Evolutionary conservation across 2,888 invertebrate genomes (phyloP).

Genomic region (Apeira syringaria): DNA sequence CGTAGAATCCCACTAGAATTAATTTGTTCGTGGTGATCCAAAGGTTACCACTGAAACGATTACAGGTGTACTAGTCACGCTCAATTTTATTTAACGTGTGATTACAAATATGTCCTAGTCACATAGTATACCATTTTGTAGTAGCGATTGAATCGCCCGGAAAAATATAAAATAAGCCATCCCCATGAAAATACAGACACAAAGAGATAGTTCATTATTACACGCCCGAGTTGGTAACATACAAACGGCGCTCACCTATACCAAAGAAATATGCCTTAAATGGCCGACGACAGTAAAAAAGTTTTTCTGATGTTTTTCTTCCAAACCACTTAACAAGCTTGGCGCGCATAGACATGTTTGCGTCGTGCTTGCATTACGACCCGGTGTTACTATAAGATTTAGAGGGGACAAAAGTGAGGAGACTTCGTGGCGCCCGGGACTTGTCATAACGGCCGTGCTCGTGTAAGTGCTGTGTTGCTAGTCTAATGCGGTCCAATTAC

Average conservation of each 20-base stretch:
- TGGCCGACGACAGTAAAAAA: conserved; percentile 79
- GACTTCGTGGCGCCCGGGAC: conserved; percentile 73
- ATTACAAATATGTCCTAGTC: neutral
- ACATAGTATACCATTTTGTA: neutral
- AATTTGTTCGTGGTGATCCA: too few relatives aligned
- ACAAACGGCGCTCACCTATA: conserved; percentile 52
- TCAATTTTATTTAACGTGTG: too few relatives aligned
- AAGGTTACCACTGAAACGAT: too few relatives aligned
- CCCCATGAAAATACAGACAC: conserved; percentile 35
- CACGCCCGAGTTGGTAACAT: conserved; percentile 34
- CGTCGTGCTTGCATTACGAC: conserved; percentile 83
- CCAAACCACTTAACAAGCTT: conserved; percentile 83
- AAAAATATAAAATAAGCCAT: conserved; percentile 24
- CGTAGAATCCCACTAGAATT: too few relatives aligned
- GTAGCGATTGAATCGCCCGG: conserved; percentile 4
- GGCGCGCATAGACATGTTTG: conserved; percentile 82
- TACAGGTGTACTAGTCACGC: too few relatives aligned
- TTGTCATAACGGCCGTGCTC: conserved; percentile 58
- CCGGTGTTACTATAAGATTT: conserved; percentile 80
- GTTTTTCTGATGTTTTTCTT: conserved; percentile 83
- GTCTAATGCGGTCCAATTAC: conserved; percentile 32
- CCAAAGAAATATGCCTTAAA: conserved; percentile 68
- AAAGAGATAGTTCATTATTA: conserved; percentile 43
- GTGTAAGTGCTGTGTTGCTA: conserved; percentile 39
- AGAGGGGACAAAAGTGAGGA: conserved; percentile 78